Evolutionary conservation across 2,797 vertebrate species (phyloP).

Genomic region (Cephalopachus bancanus): DNA sequence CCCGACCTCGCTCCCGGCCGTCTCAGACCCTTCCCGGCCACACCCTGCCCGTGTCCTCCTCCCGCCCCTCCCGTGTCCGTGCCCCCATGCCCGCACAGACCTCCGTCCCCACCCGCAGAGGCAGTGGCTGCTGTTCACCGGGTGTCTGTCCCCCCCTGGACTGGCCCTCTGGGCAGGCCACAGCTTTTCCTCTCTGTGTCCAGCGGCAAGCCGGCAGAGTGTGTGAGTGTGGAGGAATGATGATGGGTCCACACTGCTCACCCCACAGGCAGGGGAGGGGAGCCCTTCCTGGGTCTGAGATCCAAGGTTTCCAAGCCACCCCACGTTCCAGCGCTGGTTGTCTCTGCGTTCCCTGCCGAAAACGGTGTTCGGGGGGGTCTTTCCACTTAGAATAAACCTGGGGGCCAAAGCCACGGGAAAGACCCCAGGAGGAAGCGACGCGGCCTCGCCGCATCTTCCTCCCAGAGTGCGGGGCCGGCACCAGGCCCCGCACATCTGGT

Average conservation of each 20-base stretch:
- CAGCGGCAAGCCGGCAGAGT: too few relatives aligned
- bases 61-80: too few relatives aligned
- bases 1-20: background rate
- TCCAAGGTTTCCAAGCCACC: constrained; percentile 72
- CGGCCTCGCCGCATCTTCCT: constrained; percentile 77
- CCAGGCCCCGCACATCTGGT: constrained; percentile 88
- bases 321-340: constrained; percentile 79
- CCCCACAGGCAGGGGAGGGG: constrained; percentile 74
- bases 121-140: too few relatives aligned
- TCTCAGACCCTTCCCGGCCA: background rate
- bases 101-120: background rate
- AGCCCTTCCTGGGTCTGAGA: constrained; percentile 65
- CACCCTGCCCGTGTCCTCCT: background rate
- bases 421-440: constrained; percentile 76
- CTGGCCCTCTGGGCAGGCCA: accelerated
- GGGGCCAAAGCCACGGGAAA: constrained; percentile 76
- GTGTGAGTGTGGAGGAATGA: too few relatives aligned
- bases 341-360: constrained; percentile 82
- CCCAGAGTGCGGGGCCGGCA: constrained; percentile 84
- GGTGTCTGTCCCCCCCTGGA: background rate
- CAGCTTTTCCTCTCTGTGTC: background rate
- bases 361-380: constrained; percentile 72
- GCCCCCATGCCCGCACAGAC: accelerated
- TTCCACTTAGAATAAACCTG: constrained; percentile 78
- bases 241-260: background rate